Percentiles rank a stretch among this genome's conserved stretches.
Evolutionary conservation across 2,888 invertebrate genomes (phyloP).

Genomic region (Tridacna crocea): DNA sequence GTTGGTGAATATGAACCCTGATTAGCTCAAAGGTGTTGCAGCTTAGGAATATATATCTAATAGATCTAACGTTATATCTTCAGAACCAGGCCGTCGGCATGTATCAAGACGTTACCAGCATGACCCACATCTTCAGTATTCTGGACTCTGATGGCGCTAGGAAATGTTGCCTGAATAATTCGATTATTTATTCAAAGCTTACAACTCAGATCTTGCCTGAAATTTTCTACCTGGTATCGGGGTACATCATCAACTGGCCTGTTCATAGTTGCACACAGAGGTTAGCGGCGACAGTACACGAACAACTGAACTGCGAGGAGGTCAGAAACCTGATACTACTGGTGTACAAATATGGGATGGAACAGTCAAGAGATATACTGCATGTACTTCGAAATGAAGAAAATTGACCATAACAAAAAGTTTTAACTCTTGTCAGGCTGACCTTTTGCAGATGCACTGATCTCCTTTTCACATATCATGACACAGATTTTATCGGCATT

Average conservation of each 20-base stretch:
- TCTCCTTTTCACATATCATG: no score
- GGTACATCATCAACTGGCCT: slow-evolving; percentile 9
- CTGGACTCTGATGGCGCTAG: not conserved
- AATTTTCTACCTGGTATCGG: slow-evolving; percentile 14
- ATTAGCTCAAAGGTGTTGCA: no score
- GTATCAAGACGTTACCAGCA: not conserved
- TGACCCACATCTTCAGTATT: slow-evolving; percentile 10
- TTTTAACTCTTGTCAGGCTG: no score
- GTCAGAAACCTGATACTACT: slow-evolving; percentile 1
- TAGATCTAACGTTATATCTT: no score
- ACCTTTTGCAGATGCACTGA: no score
- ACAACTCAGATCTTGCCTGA: slow-evolving; percentile 8
- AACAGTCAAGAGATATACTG: not conserved
- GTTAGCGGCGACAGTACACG: not conserved
- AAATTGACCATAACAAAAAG: no score
- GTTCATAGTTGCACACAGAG: not conserved
- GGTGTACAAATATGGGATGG: not conserved
- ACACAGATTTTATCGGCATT: no score
- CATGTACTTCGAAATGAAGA: no score
- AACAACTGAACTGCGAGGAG: slow-evolving; percentile 4
- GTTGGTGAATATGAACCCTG: no score
- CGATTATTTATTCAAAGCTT: not conserved
- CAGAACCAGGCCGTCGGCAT: not conserved
- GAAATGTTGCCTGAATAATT: not conserved
- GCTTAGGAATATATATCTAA: no score